Evolutionary conservation across 2,888 invertebrate species (phyloP).

Genomic region (Agrochola lota): DNA sequence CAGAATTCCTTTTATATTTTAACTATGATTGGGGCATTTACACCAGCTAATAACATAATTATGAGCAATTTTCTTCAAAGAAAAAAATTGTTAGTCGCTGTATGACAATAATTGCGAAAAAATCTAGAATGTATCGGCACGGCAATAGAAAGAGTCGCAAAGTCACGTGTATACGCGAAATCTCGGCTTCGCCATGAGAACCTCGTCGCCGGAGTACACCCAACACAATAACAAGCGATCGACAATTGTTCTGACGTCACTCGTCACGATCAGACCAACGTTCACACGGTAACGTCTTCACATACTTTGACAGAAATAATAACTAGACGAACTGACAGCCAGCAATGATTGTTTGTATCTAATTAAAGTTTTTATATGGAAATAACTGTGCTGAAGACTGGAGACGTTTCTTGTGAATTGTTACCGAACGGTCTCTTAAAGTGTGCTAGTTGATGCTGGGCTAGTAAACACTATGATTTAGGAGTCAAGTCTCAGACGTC

Average conservation of each 20-base stretch:
- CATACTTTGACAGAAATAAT: constrained; percentile 74
- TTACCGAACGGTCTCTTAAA: constrained; percentile 31
- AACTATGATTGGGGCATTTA: not conserved
- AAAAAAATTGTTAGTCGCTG: constrained; percentile 18
- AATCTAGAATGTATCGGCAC: constrained; percentile 60
- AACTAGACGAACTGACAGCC: constrained; percentile 72
- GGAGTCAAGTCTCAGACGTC: constrained; percentile 8
- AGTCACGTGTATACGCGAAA: constrained; percentile 82
- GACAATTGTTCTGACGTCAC: constrained; percentile 84
- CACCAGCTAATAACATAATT: not conserved
- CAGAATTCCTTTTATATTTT: not conserved
- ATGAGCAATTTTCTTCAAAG: constrained; percentile 1
- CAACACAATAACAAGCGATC: constrained; percentile 76
- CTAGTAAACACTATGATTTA: constrained; percentile 47
- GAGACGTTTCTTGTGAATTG: constrained; percentile 57
- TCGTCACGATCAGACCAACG: constrained; percentile 81
- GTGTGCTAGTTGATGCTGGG: constrained; percentile 30
- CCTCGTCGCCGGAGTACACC: constrained; percentile 63
- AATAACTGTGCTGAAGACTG: constrained; percentile 55
- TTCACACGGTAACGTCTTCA: constrained; percentile 83
- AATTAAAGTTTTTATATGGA: constrained; percentile 69
- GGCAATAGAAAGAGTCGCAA: constrained; percentile 67
- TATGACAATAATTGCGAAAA: constrained; percentile 56
- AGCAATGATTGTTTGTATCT: constrained; percentile 71
- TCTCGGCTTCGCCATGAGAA: constrained; percentile 79